Evolutionary conservation across 2,888 invertebrate genomes (phyloP).

Genomic region (Actias luna): DNA sequence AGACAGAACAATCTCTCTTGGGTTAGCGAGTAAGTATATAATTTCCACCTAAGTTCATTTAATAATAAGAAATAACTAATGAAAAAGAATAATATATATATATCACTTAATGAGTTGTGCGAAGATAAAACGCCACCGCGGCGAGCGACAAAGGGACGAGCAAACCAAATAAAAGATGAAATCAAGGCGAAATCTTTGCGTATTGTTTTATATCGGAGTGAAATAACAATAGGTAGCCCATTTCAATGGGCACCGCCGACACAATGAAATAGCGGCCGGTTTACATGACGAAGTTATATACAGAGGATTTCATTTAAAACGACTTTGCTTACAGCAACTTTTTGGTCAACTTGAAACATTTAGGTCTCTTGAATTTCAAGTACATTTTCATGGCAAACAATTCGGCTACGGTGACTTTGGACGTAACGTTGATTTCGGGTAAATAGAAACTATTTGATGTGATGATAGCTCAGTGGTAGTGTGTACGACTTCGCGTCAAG

Average conservation of each 20-base stretch:
- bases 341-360: too few relatives aligned
- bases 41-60: conserved; percentile 31
- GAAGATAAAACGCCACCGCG: conserved; percentile 70
- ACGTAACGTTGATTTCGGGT: too few relatives aligned
- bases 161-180: conserved; percentile 69
- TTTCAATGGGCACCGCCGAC: conserved; percentile 78
- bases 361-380: too few relatives aligned
- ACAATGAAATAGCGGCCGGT: conserved; percentile 61
- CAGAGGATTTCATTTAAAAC: too few relatives aligned
- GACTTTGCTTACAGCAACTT: too few relatives aligned
- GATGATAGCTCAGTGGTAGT: too few relatives aligned
- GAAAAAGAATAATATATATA: conserved; percentile 32
- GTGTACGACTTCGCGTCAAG: too few relatives aligned
- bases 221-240: conserved; percentile 80
- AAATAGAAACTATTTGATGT: too few relatives aligned
- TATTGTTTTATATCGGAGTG: conserved; percentile 81
- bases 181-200: conserved; percentile 68
- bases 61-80: conserved; percentile 37
- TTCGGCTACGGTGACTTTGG: too few relatives aligned
- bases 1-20: too few relatives aligned
- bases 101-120: conserved; percentile 68
- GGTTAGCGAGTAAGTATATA: too few relatives aligned
- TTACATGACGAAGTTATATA: conserved; percentile 54
- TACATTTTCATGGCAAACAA: too few relatives aligned
- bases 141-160: conserved; percentile 60